A percentile compares a stretch with the other conserved stretches of the same genome.
Evolutionary conservation across 2,797 vertebrate species (phyloP).

Genomic region (Anguilla anguilla): DNA sequence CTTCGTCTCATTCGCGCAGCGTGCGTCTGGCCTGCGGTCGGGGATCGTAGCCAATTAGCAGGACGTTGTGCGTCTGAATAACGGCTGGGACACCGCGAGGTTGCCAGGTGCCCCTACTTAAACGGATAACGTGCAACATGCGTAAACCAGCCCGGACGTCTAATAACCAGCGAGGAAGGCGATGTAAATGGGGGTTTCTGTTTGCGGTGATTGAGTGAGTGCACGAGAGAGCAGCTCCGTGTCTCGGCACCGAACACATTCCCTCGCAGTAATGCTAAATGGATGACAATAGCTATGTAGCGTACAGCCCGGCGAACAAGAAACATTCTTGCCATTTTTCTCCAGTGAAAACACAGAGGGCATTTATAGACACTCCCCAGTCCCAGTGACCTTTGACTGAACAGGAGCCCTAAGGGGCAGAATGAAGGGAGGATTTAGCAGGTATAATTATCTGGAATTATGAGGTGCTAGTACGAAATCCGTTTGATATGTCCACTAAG

Average conservation of each 20-base stretch:
- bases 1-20: not conserved
- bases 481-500: not conserved
- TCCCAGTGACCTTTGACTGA: not conserved
- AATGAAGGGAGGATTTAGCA: not conserved
- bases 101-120: not conserved
- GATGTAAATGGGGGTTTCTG: not conserved
- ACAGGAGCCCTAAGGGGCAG: not conserved
- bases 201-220: not conserved
- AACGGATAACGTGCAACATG: not conserved
- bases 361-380: not conserved
- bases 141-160: not conserved
- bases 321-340: slow-evolving; percentile 5
- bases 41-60: not conserved
- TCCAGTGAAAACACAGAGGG: slow-evolving; percentile 5
- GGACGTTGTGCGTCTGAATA: not conserved
- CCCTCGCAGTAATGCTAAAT: not conserved
- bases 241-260: not conserved
- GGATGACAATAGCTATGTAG: not conserved
- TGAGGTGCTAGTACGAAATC: not conserved
- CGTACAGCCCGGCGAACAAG: not conserved
- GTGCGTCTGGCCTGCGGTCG: not conserved
- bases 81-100: not conserved
- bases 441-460: slow-evolving; percentile 2
- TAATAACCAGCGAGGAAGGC: not conserved
- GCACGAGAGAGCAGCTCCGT: not conserved